Percentiles rank a stretch among this genome's conserved stretches.
These are phyloP conservation scores for Hypothenemus hampei DNA, from an alignment of 1,140 invertebrate genomes.

Conservation along the genomic window DNA sequence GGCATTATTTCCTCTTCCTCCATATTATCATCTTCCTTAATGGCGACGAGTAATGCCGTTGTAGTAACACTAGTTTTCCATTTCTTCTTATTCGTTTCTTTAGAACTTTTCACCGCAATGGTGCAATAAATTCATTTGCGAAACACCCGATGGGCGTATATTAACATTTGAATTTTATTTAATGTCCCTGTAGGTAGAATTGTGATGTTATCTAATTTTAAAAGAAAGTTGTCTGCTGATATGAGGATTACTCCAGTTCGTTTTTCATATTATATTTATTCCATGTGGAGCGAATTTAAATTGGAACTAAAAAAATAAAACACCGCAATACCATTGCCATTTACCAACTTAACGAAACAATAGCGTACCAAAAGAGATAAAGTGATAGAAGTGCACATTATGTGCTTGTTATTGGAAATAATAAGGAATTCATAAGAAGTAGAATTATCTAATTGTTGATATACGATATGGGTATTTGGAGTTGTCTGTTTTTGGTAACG, in stretches of 20 bases:
- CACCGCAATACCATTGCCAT: neutral
- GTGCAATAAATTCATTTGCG: conserved; percentile 15
- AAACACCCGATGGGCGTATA: conserved; percentile 6
- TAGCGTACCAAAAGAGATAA: neutral
- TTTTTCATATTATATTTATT: neutral
- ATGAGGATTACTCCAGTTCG: neutral
- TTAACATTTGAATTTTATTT: conserved; percentile 15
- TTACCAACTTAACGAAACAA: neutral
- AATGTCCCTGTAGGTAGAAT: too few relatives aligned
- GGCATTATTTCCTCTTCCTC: conserved; percentile 18
- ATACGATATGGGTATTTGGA: too few relatives aligned
- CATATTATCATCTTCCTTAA: conserved; percentile 16
- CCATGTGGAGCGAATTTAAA: neutral
- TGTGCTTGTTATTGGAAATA: neutral
- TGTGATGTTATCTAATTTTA: too few relatives aligned
- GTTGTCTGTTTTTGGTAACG: too few relatives aligned
- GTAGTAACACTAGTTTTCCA: conserved; percentile 4
- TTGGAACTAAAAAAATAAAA: neutral
- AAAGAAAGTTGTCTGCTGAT: neutral
- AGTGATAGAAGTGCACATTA: neutral
- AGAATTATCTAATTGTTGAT: too few relatives aligned
- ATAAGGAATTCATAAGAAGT: too few relatives aligned
- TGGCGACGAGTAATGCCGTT: conserved; percentile 11
- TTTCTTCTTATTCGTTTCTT: conserved; percentile 3
- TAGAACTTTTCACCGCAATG: neutral